phyloP scores from a whole-genome alignment of 1,140 invertebrate genomes.

The Achroia grisella region DNA sequence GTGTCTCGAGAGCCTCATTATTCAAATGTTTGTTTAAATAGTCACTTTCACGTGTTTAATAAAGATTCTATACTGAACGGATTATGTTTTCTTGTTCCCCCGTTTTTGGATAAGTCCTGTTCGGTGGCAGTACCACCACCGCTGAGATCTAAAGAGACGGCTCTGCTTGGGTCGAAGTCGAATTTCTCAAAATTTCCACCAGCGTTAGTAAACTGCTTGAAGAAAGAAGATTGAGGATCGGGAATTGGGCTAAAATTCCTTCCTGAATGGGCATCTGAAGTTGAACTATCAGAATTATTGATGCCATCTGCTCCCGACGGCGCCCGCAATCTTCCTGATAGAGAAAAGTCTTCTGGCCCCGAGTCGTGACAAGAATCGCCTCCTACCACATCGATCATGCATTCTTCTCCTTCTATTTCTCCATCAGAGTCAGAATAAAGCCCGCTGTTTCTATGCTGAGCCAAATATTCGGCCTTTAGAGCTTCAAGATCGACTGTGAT shows the following conservation, averaged over 20 bases:
- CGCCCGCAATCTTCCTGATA: slow-evolving; percentile 54
- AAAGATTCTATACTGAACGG: slow-evolving; percentile 91
- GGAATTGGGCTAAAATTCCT: slow-evolving; percentile 75
- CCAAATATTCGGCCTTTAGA: slow-evolving; percentile 86
- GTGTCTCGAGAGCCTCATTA: slow-evolving; percentile 47
- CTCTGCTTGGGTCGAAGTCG: slow-evolving; percentile 62
- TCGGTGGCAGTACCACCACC: slow-evolving; percentile 51
- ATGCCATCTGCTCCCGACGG: slow-evolving; percentile 59
- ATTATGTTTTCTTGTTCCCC: slow-evolving; percentile 74
- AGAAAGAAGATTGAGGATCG: slow-evolving; percentile 66
- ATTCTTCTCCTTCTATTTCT: slow-evolving; percentile 81
- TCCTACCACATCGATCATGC: slow-evolving; percentile 84
- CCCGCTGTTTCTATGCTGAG: slow-evolving; percentile 77
- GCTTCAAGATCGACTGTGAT: slow-evolving; percentile 91
- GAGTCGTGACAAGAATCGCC: slow-evolving; percentile 78
- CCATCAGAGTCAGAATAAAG: slow-evolving; percentile 81
- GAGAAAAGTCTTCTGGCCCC: slow-evolving; percentile 73
- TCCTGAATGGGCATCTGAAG: slow-evolving; percentile 64
- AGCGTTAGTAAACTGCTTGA: slow-evolving; percentile 53
- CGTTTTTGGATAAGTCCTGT: slow-evolving; percentile 70
- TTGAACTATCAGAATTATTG: slow-evolving; percentile 76
- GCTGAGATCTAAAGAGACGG: slow-evolving; percentile 65
- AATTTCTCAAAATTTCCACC: slow-evolving; percentile 60
- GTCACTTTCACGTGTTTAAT: slow-evolving; percentile 80
- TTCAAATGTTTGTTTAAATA: slow-evolving; percentile 10